Base-by-base conservation (phyloP, 2,888 invertebrate genomes). In the Cephalotes varians region DNA sequence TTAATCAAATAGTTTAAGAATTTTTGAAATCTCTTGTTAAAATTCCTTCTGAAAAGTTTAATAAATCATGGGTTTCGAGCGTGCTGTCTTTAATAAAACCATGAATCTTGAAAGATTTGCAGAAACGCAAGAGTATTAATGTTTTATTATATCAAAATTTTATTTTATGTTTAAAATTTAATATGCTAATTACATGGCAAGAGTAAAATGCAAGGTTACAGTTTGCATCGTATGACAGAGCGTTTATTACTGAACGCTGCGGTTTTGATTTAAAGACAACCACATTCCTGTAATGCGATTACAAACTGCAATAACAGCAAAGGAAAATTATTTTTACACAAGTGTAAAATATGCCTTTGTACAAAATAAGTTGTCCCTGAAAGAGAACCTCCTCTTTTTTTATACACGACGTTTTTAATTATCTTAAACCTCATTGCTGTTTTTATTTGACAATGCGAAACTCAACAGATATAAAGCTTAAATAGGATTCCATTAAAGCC, bases 401-500 rank as follows among this genome's bases (percentile, higher is more conserved):
- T 12, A 44, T 21, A 37, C 12, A 25, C 12, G 21, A 44, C 3
- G 31, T 67, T 77, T 77, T 67, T 56, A 69, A 67, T 77, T 44
- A 44, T 77, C 44, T 77, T 56, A 44, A 77, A 31, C 18, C 31
- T 15, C 2, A 54, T 56, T 77, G 31, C 25, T 25, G 34, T 44
- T 10, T 49, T 47, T 69, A 44, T 77, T 69, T 56, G 21, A 77
- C 44, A 56, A 56, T 56, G 31, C 0, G 4, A 28, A 28, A 58
- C 44, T 62, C 18, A 12, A 18, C 15, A 21, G 34, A 60, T 15
- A 44, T 49, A 62, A 44, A 18, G 18, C 18, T 37, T 25, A 71
- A 37, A 10, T 71, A 25, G n/a, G 47, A 69, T 69, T 77, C 31
- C 34, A 77, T 77, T 77, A 77, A 69, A 69, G 56, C 12, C 15